Base-by-base conservation (phyloP, 2,888 invertebrate species). In the Prosapia bicincta region DNA sequence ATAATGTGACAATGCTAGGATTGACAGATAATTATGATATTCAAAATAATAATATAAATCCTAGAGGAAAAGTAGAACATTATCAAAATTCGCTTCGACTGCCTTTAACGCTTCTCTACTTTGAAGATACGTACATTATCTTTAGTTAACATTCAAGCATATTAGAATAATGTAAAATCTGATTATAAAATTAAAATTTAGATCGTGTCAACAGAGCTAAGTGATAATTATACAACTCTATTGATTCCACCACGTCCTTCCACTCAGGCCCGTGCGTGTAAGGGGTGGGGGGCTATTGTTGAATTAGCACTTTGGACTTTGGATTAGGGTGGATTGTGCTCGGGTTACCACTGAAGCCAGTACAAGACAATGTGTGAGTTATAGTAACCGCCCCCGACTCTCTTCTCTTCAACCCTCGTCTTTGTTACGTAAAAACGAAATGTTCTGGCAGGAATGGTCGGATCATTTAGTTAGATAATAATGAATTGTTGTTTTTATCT, bases 271-370 rank as follows among this genome's bases (percentile, higher is more conserved):
- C 54, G 54, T 9, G 54, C 54, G 20, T 54, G 30, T 30, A 30
- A 30, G 30, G 30, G 30, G 5, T 54, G 54, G 3, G 20, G 13
- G n/a, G 54, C 3, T 54, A 54, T 54, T 54, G 54, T 54, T 54
- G 54, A 54, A 54, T 54, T 54, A 54, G 54, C 54, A 54, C 54
- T 54, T 54, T 54, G 54, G 54, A 54, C 54, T 54, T 54, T 54
- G 54, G 54, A 54, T 20, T 54, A 54, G 54, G 54, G 54, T 54
- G 54, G 54, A 54, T 54, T 54, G 54, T 54, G 1, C 54, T 54
- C 54, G 54, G 54, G 54, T 54, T 54, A 54, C 54, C 54, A 3
- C 54, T 20, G 54, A 54, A 54, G 20, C 54, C 54, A n/a, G 54
- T 54, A 54, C 54, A 54, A 54, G 54, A 54, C 54, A 54, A 54